Base-by-base conservation (phyloP, 2,113 vertebrate species). In the Lamprologus lemairii region DNA sequence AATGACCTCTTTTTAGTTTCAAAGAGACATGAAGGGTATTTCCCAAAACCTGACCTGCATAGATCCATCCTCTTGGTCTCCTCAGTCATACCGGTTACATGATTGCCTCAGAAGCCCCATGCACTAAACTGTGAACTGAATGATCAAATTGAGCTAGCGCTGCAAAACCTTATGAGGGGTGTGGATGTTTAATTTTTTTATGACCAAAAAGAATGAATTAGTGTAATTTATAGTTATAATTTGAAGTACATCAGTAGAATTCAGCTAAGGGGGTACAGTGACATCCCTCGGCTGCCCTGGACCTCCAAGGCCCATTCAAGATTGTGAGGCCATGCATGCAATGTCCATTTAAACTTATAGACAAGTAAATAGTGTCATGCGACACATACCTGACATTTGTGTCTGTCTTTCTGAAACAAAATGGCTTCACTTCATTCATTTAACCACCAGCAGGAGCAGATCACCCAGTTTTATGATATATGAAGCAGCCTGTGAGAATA, bases 341-440 rank as follows among this genome's bases (percentile, higher is more conserved):
- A 47, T 75, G 23, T 9, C 40, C 71, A 47, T 73, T 73, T 75
- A 75, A 12, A 75, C 9, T 75, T 47, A 5, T 12, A 73, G 40
- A 47, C 21, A 11, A 28, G 42, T 17, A 42, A 45, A 17, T 16
- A 23, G n/a, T 73, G n/a, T 73, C 21, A 73, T 45, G 40, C 1
- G 0, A 19, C 14, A 47, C 14, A 31, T 47, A 47, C 16, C 45
- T 49, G 16, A 49, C 45, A 28, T 45, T 78, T 47, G 17, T 75
- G 7, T 49, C 14, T 8, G 23, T 49, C 71, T 47, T 47, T 75
- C 23, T 75, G 71, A 75, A 75, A 45, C 40, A 49, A 78, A 78
- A 78, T 0, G 0, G 5, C 8, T 31, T 31, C 9, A 78, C 26
- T 0, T 78, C 73, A 31, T 78, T 51, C 3, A 78, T 78, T 78